Percentiles rank a stretch among this genome's conserved stretches.
These are phyloP conservation scores for Entosphenus tridentatus DNA, from an alignment of 2,113 vertebrate species.

Conservation along the genomic window DNA sequence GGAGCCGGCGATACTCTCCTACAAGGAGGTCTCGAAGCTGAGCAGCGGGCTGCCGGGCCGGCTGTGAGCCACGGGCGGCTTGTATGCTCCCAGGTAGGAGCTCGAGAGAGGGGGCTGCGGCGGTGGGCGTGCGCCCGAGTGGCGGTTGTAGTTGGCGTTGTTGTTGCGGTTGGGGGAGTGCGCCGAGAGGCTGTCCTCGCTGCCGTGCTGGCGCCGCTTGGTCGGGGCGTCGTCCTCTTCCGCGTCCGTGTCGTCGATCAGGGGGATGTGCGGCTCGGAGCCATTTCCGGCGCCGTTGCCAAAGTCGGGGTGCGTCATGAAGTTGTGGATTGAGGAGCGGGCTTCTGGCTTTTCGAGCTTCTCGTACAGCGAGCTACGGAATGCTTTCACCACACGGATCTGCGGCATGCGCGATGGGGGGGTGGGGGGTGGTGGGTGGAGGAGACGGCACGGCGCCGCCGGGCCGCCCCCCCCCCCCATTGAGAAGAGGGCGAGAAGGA, in stretches of 20 bases:
- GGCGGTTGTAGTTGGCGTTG: constrained; percentile 83
- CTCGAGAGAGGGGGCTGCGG: constrained; percentile 70
- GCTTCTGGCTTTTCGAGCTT: constrained; percentile 89
- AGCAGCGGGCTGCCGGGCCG: constrained; percentile 83
- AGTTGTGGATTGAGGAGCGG: constrained; percentile 92
- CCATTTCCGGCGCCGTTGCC: constrained; percentile 55
- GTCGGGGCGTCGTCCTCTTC: constrained; percentile 79
- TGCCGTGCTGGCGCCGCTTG: constrained; percentile 55
- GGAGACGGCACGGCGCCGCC: no score
- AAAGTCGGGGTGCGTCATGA: constrained; percentile 98
- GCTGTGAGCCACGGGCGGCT: no score
- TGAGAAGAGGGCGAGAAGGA: no score
- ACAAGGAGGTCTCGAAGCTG: constrained; percentile 96
- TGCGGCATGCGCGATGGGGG: constrained; percentile 21
- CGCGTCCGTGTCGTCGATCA: constrained; percentile 91
- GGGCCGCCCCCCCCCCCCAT: no score
- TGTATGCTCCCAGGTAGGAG: constrained; percentile 16
- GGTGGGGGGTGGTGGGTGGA: background rate
- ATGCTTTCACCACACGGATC: constrained; percentile 99
- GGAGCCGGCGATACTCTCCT: background rate
- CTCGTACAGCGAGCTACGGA: constrained; percentile 99
- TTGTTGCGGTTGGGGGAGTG: constrained; percentile 96
- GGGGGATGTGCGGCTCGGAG: constrained; percentile 95
- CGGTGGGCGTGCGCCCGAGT: constrained; percentile 71
- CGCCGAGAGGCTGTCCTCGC: constrained; percentile 26